Percentiles rank a stretch among this genome's conserved stretches.
These are phyloP conservation scores for Neodiprion lecontei DNA, from an alignment of 1,140 invertebrate species.

Conservation along the genomic window DNA sequence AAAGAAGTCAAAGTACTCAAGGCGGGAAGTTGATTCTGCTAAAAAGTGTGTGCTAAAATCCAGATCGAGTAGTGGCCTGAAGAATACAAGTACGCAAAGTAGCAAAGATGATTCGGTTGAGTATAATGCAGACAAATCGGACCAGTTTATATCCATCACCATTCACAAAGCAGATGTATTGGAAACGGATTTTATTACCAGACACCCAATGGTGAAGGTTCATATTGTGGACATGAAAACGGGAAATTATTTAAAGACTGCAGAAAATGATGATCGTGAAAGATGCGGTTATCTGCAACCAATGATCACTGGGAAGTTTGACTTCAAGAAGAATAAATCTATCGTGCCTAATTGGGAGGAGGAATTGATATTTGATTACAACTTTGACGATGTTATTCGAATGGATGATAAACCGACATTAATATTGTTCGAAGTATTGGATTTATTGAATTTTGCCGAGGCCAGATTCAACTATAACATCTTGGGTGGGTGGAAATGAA, in stretches of 20 bases:
- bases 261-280: conserved; percentile 17
- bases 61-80: conserved; percentile 27
- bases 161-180: conserved; percentile 49
- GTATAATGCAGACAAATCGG: background rate
- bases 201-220: conserved; percentile 58
- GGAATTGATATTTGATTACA: conserved; percentile 68
- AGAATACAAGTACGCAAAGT: conserved; percentile 27
- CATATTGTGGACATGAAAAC: conserved; percentile 48
- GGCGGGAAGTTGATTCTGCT: background rate
- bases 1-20: conserved; percentile 17
- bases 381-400: conserved; percentile 61
- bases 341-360: conserved; percentile 70
- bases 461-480: conserved; percentile 52
- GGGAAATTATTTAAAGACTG: conserved; percentile 48
- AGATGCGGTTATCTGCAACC: conserved; percentile 40
- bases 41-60: background rate
- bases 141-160: conserved; percentile 46
- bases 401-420: conserved; percentile 55
- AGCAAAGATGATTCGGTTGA: conserved; percentile 14
- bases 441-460: conserved; percentile 54
- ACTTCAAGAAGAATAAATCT: conserved; percentile 52
- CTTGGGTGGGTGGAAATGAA: conserved; percentile 45
- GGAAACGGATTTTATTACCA: conserved; percentile 47
- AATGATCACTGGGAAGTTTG: conserved; percentile 49
- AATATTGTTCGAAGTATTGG: conserved; percentile 70